phyloP scores from a whole-genome alignment of 2,113 vertebrate species.

The Macquaria ambigua region DNA sequence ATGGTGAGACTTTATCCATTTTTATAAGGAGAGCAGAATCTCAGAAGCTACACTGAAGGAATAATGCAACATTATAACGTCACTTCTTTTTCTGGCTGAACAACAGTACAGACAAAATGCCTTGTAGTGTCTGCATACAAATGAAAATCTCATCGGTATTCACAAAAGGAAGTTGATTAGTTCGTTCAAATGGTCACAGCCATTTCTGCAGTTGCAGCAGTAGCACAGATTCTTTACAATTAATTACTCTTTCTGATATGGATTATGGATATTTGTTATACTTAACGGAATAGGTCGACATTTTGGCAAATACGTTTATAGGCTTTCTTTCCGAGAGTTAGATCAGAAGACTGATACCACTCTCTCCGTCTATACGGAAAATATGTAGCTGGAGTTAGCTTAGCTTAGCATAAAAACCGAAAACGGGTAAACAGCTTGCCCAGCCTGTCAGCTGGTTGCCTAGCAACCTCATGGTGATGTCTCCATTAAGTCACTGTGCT shows the following conservation, averaged over 20 bases:
- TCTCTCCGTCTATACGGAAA: neutral
- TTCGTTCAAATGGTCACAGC: neutral
- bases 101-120: neutral
- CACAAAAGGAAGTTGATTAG: slow-evolving; percentile 2
- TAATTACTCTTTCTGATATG: neutral
- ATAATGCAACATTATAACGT: neutral
- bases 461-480: neutral
- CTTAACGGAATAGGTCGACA: neutral
- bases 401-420: too few relatives aligned
- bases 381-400: too few relatives aligned
- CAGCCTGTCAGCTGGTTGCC: too few relatives aligned
- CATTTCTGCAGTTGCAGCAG: neutral
- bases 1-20: neutral
- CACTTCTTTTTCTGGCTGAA: neutral
- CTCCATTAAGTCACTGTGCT: neutral
- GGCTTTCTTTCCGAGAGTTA: neutral
- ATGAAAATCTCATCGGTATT: neutral
- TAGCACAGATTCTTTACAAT: neutral
- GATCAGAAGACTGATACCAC: neutral
- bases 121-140: slow-evolving; percentile 8
- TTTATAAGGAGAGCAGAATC: slow-evolving; percentile 1
- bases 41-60: neutral
- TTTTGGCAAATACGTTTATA: neutral
- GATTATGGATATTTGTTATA: neutral
- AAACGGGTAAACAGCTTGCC: too few relatives aligned